Evolutionary conservation across 35 echinoderm and acorn worm species (phyloP).

Genomic region (Ophiothrix spiculata): DNA sequence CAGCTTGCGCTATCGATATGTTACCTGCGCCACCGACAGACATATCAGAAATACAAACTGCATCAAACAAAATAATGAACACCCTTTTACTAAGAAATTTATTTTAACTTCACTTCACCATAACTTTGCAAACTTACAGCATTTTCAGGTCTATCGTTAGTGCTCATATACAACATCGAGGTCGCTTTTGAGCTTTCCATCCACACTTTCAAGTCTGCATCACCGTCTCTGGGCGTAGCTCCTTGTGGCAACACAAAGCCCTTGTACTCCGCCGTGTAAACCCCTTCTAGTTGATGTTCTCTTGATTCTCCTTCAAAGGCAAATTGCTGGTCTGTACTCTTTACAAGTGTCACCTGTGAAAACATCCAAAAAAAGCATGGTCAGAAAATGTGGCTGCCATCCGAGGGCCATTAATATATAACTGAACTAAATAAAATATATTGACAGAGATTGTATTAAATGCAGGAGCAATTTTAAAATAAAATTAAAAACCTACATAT

Average conservation of each 20-base stretch:
- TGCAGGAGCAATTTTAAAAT: no score
- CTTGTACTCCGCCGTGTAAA: constrained; percentile 41
- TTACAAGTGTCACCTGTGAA: constrained; percentile 45
- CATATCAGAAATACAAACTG: no score
- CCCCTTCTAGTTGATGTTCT: neutral
- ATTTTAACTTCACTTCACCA: neutral
- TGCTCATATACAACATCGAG: constrained; percentile 25
- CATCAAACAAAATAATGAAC: neutral
- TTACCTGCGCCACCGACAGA: no score
- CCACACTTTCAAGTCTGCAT: constrained; percentile 30
- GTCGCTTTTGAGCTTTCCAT: constrained; percentile 4
- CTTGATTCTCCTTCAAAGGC: neutral
- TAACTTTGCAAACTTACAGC: constrained; percentile 40
- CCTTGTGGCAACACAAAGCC: constrained; percentile 44
- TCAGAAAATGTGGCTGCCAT: no score
- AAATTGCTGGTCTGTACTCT: constrained; percentile 5
- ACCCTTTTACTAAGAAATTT: neutral
- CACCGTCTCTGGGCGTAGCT: constrained; percentile 19
- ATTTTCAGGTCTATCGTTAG: constrained; percentile 26
- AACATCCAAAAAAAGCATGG: neutral
- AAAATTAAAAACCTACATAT: no score
- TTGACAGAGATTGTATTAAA: no score
- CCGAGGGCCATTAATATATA: no score
- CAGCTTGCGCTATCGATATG: no score
- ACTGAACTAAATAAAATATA: no score